A percentile compares a stretch with the other conserved stretches of the same genome.
Conservation (phyloP, 2,888 invertebrate species). For the Drosophila maculinotata region DNA sequence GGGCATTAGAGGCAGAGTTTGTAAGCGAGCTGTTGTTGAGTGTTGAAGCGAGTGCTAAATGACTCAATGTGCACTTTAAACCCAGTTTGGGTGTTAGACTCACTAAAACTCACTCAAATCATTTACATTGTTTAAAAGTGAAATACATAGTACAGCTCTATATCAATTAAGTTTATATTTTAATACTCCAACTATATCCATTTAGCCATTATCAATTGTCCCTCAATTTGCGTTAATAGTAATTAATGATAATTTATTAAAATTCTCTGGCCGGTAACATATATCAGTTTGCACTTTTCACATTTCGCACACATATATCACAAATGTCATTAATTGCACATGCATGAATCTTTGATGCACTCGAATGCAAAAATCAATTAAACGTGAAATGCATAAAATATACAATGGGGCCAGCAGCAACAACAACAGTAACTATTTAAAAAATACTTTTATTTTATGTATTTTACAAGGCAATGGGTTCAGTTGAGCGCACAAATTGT, state of each 20-base stretch:
- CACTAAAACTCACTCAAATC: too few species aligned
- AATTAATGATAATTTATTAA: conserved; percentile 50
- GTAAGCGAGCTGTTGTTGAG: conserved; percentile 31
- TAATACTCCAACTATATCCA: conserved; percentile 4
- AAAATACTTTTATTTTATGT: conserved; percentile 1
- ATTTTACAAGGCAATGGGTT: conserved; percentile 34
- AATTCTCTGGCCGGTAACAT: conserved; percentile 5
- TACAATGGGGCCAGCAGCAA: conserved; percentile 15
- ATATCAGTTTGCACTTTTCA: conserved; percentile 35
- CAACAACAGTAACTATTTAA: conserved; percentile 9
- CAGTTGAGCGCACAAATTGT: conserved; percentile 47
- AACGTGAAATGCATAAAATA: conserved; percentile 57
- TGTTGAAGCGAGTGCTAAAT: conserved; percentile 29
- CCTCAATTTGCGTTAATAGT: conserved; percentile 47
- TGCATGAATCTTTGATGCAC: conserved; percentile 76
- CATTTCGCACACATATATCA: conserved; percentile 36
- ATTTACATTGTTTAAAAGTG: too few species aligned
- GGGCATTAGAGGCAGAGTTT: not conserved
- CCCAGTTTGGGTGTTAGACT: not conserved
- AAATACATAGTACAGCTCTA: not conserved
- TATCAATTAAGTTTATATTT: not conserved
- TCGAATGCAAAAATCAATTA: conserved; percentile 74
- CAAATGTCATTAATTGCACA: conserved; percentile 72
- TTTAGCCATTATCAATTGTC: conserved; percentile 15
- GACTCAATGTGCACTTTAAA: conserved; percentile 5